phyloP scores from a whole-genome alignment of 2,888 invertebrate genomes.

The Eilema caniola region DNA sequence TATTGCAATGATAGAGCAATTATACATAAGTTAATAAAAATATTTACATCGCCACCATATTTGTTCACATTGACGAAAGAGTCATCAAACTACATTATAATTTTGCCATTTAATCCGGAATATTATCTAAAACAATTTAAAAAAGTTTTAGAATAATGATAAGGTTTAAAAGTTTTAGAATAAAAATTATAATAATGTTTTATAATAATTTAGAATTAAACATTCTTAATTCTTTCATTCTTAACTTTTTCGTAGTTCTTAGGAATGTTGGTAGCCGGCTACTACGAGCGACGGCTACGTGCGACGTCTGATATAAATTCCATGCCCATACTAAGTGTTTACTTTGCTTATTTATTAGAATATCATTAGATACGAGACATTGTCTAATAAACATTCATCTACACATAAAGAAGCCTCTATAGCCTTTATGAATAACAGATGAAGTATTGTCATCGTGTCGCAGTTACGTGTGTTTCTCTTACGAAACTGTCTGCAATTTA shows the following conservation, averaged over 20 bases:
- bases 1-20: neutral
- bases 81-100: too few species aligned
- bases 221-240: too few species aligned
- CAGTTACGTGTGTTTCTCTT: constrained; percentile 44
- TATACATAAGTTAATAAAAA: neutral
- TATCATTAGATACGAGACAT: too few species aligned
- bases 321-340: neutral
- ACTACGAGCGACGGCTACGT: too few species aligned
- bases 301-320: too few species aligned
- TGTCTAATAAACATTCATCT: neutral
- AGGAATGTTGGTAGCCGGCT: neutral
- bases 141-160: too few species aligned
- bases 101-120: neutral
- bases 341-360: neutral
- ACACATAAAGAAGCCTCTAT: constrained; percentile 8
- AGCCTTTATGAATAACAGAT: constrained; percentile 61
- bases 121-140: neutral
- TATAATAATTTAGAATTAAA: too few species aligned
- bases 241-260: neutral
- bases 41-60: too few species aligned
- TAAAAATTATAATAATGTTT: too few species aligned
- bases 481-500: constrained; percentile 60
- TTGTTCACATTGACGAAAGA: too few species aligned
- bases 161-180: too few species aligned
- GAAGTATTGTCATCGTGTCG: constrained; percentile 58